Evolutionary conservation across 2,113 vertebrate genomes (phyloP).

Genomic region (Isurus oxyrinchus): DNA sequence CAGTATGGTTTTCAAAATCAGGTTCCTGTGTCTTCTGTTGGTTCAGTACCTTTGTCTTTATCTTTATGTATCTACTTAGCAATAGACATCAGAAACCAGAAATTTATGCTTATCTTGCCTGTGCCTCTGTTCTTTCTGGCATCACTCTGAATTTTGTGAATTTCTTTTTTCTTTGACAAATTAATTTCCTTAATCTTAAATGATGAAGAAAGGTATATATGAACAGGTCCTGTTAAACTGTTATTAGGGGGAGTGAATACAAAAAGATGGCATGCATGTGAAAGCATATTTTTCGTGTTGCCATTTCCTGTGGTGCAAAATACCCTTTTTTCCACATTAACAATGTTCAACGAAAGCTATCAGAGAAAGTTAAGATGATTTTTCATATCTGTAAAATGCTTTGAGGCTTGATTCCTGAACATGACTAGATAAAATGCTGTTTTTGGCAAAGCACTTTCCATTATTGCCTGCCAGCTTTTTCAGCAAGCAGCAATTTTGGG

Average conservation of each 20-base stretch:
- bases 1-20: not conserved
- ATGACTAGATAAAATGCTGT: not conserved
- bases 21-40: not conserved
- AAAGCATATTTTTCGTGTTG: not conserved
- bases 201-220: not conserved
- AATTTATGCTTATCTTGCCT: no score
- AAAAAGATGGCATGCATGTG: not conserved
- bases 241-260: not conserved
- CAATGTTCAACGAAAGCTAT: not conserved
- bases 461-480: slow-evolving; percentile 6
- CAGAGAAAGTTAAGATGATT: not conserved
- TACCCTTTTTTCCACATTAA: not conserved
- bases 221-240: not conserved
- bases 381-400: not conserved
- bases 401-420: not conserved
- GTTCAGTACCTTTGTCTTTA: not conserved
- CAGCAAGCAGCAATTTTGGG: not conserved
- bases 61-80: not conserved
- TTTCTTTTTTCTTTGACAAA: not conserved
- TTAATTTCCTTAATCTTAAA: not conserved
- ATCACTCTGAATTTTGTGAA: not conserved
- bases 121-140: not conserved
- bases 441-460: not conserved
- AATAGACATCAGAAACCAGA: not conserved
- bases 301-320: not conserved